Evolutionary conservation across 2,888 invertebrate genomes (phyloP), one percentile per base, ranked within the genome.

Genomic region (Cephus rjabovi): DNA sequence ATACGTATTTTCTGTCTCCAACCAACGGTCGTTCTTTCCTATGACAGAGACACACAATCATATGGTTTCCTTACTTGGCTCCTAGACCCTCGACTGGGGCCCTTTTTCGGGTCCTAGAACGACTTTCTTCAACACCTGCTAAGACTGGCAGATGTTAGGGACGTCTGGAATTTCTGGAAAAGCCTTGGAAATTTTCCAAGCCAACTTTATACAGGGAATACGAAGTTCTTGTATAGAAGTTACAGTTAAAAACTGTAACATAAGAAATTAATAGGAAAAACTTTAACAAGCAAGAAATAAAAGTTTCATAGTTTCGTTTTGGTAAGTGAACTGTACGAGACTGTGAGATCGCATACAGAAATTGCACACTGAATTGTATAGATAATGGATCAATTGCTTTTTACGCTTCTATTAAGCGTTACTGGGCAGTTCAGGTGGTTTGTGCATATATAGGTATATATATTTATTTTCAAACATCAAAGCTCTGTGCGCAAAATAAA

Each of bases 171-270:
- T 4, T 34, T 34, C 31, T 71, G 34, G 31, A 71, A 71, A 33
- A 31, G 33, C 71, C 71, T 71, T 71, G 71, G 31, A 71, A 71
- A 71, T 71, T 71, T 71, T 71, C 71, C 33, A 71, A 23, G n/a
- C 31, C 1, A 71, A 71, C 9, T 56, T 56, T 56, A 23, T 9
- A 56, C 56, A 56, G 56, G 6, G 23, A 23, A 56, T 56, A 23
- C 56, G 23, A 23, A 56, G 23, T 23, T 56, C 23, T 56, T 23
- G 56, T 56, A 56, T 23, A 56, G 23, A 9, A 9, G 9, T 56
- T 56, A 56, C 56, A 15, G 56, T 56, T 56, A 56, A 23, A 23
- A 56, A 56, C 23, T 56, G 9, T 9, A 9, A 9, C 2, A 15
- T 56, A 9, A 23, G 2, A 56, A 56, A 56, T 56, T 56, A 56